Evolutionary conservation across 2,888 invertebrate species (phyloP).

Genomic region (Tetragnatha montana): DNA sequence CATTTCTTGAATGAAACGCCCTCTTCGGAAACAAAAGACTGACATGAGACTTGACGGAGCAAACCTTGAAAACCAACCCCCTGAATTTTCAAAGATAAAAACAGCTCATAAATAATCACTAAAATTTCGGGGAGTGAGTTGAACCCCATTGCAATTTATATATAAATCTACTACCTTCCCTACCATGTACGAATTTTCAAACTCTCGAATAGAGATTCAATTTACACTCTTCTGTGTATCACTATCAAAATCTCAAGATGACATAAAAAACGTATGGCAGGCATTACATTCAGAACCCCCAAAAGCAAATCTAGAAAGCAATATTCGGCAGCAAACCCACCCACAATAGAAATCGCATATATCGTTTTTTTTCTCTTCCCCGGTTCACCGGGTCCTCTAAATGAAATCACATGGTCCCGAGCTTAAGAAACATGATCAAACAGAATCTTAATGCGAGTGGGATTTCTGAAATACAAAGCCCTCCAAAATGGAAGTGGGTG

Average conservation of each 20-base stretch:
- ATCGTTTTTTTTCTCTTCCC: slow-evolving; percentile 5
- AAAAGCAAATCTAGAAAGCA: neutral
- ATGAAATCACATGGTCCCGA: slow-evolving; percentile 29
- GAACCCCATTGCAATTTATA: too few species aligned
- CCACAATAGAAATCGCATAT: neutral
- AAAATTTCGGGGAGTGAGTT: too few species aligned
- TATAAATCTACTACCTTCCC: too few species aligned
- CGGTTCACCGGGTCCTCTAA: slow-evolving; percentile 22
- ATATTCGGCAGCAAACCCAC: neutral
- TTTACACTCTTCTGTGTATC: neutral
- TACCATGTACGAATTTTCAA: too few species aligned
- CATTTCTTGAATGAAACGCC: too few species aligned
- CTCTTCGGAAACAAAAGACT: too few species aligned
- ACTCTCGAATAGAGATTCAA: neutral
- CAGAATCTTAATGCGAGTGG: slow-evolving; percentile 15
- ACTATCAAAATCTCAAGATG: neutral
- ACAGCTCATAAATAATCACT: too few species aligned
- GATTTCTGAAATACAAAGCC: slow-evolving; percentile 41
- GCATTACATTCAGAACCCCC: neutral
- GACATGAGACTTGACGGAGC: too few species aligned
- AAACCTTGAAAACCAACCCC: too few species aligned
- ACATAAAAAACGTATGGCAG: neutral
- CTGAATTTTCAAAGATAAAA: too few species aligned
- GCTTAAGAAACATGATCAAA: slow-evolving; percentile 26
- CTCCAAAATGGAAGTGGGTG: slow-evolving; percentile 15